Percentiles rank a stretch among this genome's conserved stretches.
Conservation (phyloP, 2,113 vertebrate species). For the Uria aalge region DNA sequence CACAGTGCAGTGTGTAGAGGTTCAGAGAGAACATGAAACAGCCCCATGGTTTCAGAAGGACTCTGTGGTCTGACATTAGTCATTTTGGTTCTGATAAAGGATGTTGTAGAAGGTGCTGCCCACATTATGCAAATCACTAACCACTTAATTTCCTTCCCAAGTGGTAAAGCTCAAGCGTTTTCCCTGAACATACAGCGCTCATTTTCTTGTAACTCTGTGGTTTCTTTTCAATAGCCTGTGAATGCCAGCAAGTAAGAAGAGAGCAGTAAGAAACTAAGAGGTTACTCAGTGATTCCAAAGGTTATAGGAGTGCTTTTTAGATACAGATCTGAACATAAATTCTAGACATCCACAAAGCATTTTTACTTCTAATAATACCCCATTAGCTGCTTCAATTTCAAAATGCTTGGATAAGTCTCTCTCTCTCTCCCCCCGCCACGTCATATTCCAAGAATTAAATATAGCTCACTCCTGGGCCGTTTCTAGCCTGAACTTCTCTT, state of each 20-base stretch:
- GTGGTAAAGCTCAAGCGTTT: slow-evolving; percentile 1
- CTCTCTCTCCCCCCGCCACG: background rate
- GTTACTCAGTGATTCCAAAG: slow-evolving; percentile 54
- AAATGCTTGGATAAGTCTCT: background rate
- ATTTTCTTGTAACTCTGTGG: slow-evolving; percentile 56
- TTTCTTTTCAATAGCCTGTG: slow-evolving; percentile 19
- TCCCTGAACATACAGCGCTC: slow-evolving; percentile 50
- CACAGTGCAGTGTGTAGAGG: background rate
- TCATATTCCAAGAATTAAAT: slow-evolving; percentile 14
- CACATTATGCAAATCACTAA: slow-evolving; percentile 55
- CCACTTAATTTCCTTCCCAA: slow-evolving; percentile 45
- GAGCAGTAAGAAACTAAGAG: slow-evolving; percentile 4
- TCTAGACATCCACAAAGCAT: slow-evolving; percentile 42
- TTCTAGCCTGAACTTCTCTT: background rate
- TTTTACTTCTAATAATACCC: slow-evolving; percentile 48
- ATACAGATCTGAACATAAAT: slow-evolving; percentile 45
- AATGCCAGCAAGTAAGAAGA: slow-evolving; percentile 33
- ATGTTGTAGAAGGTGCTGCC: slow-evolving; percentile 30
- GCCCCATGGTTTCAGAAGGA: background rate
- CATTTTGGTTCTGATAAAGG: slow-evolving; percentile 55
- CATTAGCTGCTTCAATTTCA: slow-evolving; percentile 46
- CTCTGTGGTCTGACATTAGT: slow-evolving; percentile 63
- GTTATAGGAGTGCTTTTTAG: slow-evolving; percentile 26
- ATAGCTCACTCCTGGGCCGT: background rate
- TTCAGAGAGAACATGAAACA: slow-evolving; percentile 38